Evolutionary conservation across 1,140 invertebrate genomes (phyloP).

Genomic region (Drosophila auraria): DNA sequence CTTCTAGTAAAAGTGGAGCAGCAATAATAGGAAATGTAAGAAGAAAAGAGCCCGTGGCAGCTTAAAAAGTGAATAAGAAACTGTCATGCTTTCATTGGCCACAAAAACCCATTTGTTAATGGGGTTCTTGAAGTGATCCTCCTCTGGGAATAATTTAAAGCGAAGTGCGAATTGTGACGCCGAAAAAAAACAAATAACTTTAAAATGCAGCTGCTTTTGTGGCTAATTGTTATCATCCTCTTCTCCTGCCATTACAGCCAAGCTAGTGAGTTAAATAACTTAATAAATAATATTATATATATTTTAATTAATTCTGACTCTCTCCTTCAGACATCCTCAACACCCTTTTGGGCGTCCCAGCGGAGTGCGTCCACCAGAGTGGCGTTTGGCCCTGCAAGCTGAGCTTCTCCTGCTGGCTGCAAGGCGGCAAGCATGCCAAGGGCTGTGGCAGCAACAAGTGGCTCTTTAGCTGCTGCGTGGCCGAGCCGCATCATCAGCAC

Average conservation of each 20-base stretch:
- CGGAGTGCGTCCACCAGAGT: constrained; percentile 87
- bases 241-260: constrained; percentile 39
- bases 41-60: constrained; percentile 61
- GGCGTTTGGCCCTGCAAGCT: constrained; percentile 88
- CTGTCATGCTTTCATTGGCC: constrained; percentile 80
- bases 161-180: constrained; percentile 17
- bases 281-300: background rate
- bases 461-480: constrained; percentile 89
- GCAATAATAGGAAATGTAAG: constrained; percentile 71
- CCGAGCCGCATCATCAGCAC: constrained; percentile 72
- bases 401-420: constrained; percentile 90
- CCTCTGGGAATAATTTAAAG: constrained; percentile 15
- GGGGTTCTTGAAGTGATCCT: constrained; percentile 38
- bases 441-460: constrained; percentile 88
- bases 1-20: constrained; percentile 76
- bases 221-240: constrained; percentile 43
- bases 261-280: constrained; percentile 58
- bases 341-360: constrained; percentile 87
- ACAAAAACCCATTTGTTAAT: constrained; percentile 43
- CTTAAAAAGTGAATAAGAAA: constrained; percentile 76
- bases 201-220: constrained; percentile 47
- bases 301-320: background rate
- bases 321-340: constrained; percentile 84
- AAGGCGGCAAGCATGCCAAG: constrained; percentile 87
- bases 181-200: constrained; percentile 6